Conservation (phyloP, 2,113 vertebrate species). For the Notarius lentiginosus region DNA sequence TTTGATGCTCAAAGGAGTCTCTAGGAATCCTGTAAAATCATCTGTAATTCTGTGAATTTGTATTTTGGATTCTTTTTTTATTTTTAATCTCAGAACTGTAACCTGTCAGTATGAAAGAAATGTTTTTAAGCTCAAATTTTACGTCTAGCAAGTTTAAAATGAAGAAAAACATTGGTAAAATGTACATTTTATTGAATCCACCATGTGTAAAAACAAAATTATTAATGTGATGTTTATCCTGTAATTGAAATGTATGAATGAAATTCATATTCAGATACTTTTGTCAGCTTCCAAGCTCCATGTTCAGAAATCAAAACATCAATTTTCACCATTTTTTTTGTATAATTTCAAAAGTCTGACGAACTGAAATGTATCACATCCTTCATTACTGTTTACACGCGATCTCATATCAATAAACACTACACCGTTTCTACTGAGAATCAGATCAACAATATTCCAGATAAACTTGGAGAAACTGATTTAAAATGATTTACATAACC, state of each 20-base stretch:
- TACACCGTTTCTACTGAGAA: not conserved
- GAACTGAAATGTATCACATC: not conserved
- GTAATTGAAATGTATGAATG: not conserved
- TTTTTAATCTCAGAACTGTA: not conserved
- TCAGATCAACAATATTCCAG: not conserved
- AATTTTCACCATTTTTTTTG: not conserved
- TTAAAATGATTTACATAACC: not conserved
- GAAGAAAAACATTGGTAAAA: not conserved
- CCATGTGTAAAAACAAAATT: not conserved
- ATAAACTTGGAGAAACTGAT: not conserved
- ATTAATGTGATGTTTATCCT: not conserved
- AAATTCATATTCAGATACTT: not conserved
- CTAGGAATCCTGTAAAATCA: not conserved
- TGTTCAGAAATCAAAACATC: not conserved
- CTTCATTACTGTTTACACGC: not conserved
- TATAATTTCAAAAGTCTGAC: not conserved
- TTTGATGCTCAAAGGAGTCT: not conserved
- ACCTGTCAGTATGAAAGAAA: not conserved
- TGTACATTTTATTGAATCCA: not conserved
- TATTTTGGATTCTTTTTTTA: not conserved
- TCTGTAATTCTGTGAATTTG: not conserved
- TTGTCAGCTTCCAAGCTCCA: not conserved
- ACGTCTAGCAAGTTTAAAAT: not conserved
- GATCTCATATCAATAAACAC: not conserved
- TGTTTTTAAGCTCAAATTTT: not conserved